Evolutionary conservation across 2,113 vertebrate genomes (phyloP), one percentile per base, ranked within the genome.

Genomic region (Azemiops feae): DNA sequence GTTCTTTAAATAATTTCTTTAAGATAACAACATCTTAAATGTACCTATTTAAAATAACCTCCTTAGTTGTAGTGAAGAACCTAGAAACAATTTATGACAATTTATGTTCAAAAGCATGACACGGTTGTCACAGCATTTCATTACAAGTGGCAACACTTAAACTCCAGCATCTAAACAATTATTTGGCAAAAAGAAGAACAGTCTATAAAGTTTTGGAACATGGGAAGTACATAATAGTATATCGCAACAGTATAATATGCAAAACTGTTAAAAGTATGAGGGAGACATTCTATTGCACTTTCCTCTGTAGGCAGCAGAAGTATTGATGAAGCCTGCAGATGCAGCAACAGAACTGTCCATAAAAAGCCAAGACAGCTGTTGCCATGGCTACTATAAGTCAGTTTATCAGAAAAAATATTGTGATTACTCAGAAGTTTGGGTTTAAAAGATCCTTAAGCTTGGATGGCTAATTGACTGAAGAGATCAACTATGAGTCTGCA

Each of bases 301-400:
- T 95, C 93, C 96, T 91, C 92, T 1, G 87, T 92, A 97, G 96
- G 95, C 96, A 96, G 97, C 95, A 96, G 45, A 93, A 93, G 92
- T 93, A 93, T 90, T 93, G 92, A 93, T 93, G 89, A 90, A 90
- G 93, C 96, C 94, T 96, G 95, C 96, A 88, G 94, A 94, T 97
- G 96, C 93, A 97, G 96, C 97, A 97, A 97, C 95, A 97, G 97
- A 93, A 97, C 97, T 96, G 97, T 97, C 97, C 98, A 96, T 90
- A 97, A 95, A 92, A 97, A 97, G 97, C 96, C 97, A 95, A 98
- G 97, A 97, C 64, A 97, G 97, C 97, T 96, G 98, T 98, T 98
- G 97, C 97, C 97, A 98, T 98, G 97, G 97, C 97, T 97, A 98
- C 98, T 97, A 97, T 98, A 97, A 97, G 94, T 94, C 96, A 97